phyloP scores from a whole-genome alignment of 2,113 vertebrate genomes.

The Poeciliopsis retropinna region DNA sequence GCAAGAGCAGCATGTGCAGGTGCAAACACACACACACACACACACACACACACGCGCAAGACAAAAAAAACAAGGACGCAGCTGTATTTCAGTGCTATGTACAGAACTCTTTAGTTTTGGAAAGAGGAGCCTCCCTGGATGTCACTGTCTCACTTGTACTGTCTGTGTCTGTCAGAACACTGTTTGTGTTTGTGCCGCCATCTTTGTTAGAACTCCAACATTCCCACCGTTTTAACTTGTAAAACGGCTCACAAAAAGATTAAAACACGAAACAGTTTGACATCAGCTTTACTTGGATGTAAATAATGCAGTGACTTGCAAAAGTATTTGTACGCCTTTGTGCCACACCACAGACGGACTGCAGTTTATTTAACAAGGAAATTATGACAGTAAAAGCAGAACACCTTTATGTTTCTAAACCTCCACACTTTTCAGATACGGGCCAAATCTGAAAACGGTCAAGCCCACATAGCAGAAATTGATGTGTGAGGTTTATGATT shows the following conservation, averaged over 20 bases:
- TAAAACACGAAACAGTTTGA: background rate
- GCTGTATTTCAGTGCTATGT: too few relatives aligned
- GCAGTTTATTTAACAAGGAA: too few relatives aligned
- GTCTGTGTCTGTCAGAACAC: constrained; percentile 37
- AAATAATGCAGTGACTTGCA: background rate
- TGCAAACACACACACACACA: constrained; percentile 51
- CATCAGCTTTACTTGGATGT: background rate
- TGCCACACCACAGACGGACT: too few relatives aligned
- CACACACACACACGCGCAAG: constrained; percentile 5
- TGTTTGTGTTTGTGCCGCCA: constrained; percentile 35
- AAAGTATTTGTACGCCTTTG: too few relatives aligned
- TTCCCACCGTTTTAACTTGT: constrained; percentile 5
- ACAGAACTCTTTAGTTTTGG: constrained; percentile 8
- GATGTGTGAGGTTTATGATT: constrained; percentile 15
- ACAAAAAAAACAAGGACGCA: too few relatives aligned
- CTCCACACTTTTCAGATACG: too few relatives aligned
- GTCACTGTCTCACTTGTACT: constrained; percentile 18
- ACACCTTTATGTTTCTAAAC: too few relatives aligned
- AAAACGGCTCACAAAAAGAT: background rate
- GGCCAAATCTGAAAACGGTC: too few relatives aligned
- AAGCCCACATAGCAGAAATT: background rate
- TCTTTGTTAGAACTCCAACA: constrained; percentile 6
- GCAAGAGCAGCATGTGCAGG: constrained; percentile 99
- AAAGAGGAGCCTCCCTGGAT: constrained; percentile 67
- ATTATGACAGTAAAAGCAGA: too few relatives aligned